Evolutionary conservation across 2,888 invertebrate species (phyloP), one percentile per base, ranked within the genome.

Genomic region (Leptopilina syphax): DNA sequence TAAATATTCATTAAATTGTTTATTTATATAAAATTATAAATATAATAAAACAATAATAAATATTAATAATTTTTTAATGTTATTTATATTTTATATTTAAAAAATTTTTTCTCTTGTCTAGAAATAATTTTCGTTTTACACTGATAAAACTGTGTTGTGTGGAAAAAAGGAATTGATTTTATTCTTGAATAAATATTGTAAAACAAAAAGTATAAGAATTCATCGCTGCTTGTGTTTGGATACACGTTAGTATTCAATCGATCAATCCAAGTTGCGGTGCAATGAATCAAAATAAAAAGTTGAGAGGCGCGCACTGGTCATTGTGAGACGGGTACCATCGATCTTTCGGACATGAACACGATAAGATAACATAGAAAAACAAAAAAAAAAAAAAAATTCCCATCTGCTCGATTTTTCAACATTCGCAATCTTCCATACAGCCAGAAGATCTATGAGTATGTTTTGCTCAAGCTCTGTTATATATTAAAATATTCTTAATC

Each of bases 331-430:
- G 57, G 66, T 41, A 76, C 76, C 79, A 79, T 79, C 79, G 65
- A 76, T 79, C 76, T 79, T 76, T 67, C 13, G 24, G 76, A 63
- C 66, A 73, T 65, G 66, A 76, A 79, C 76, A 41, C 76, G 79
- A 76, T 76, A 73, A 79, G 66, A 76, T 73, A 73, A 73, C 73
- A 34, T 13, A n/a, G 44, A 50, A 50, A 50, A 47, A 47, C 47
- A 54, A 70, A 68, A 68, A 44, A 70, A 47, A 68, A 44, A 70
- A 70, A 70, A 70, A 54, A 57, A 54, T 41, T 57, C 13, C 34
- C n/a, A 57, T 73, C 57, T 57, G 54, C 57, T 68, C 50, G 68
- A 47, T 73, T 57, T 73, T 73, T 73, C n/a, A 54, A 57, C 73
- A 34, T 57, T 34, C 34, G 24, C 8, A 70, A 50, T 54, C 50